Conservation (phyloP, 2,113 vertebrate species). For the Cricetomys ansorgei region DNA sequence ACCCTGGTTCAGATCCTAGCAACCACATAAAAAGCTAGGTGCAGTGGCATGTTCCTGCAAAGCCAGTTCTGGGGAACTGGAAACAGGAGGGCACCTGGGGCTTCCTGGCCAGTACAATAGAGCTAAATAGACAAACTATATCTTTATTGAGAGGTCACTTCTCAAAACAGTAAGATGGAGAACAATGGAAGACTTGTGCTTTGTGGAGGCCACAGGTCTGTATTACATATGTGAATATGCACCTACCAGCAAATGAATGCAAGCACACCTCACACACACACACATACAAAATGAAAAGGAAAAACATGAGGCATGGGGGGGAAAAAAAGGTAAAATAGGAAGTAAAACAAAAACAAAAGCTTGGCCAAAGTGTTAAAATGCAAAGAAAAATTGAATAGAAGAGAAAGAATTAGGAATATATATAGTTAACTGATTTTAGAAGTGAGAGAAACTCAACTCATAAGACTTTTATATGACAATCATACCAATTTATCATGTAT, state of each 20-base stretch:
- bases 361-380: background rate
- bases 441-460: background rate
- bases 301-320: background rate
- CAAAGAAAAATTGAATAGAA: slow-evolving; percentile 20
- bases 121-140: background rate
- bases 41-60: too few species aligned
- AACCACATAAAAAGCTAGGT: background rate
- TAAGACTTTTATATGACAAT: background rate
- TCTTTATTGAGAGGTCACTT: background rate
- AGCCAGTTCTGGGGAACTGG: background rate
- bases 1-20: background rate
- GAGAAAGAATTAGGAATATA: background rate
- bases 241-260: background rate
- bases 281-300: background rate
- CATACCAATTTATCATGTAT: background rate
- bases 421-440: background rate
- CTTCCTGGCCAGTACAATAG: background rate
- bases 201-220: too few species aligned
- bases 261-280: background rate
- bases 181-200: background rate
- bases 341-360: background rate
- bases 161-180: background rate
- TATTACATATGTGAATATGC: background rate
- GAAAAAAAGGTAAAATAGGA: background rate
- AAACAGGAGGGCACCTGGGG: background rate